Percentiles rank a stretch among this genome's conserved stretches.
Conservation (phyloP, 2,113 vertebrate genomes). For the Murina feae region DNA sequence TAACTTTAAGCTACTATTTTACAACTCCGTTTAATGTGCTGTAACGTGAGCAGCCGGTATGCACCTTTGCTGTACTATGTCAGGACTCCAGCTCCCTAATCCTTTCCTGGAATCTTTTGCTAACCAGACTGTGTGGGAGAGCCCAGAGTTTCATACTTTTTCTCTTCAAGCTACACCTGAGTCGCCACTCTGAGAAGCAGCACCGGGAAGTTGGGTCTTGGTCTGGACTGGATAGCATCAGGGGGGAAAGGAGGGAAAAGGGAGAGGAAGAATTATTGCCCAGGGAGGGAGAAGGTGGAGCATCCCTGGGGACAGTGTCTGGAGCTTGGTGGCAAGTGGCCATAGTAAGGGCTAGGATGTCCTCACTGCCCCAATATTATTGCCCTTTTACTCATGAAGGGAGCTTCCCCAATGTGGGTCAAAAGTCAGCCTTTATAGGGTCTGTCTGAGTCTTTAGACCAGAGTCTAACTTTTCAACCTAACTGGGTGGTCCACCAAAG, state of each 20-base stretch:
- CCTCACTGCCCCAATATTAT: background rate
- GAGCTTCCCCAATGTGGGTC: background rate
- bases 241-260: slow-evolving; percentile 30
- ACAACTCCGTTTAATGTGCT: slow-evolving; percentile 55
- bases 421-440: slow-evolving; percentile 52
- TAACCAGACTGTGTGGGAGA: background rate
- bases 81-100: slow-evolving; percentile 50
- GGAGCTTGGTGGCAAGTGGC: slow-evolving; percentile 20
- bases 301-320: background rate
- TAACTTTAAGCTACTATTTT: slow-evolving; percentile 57
- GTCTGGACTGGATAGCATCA: background rate
- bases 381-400: background rate
- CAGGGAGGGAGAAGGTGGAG: background rate
- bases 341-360: slow-evolving; percentile 40
- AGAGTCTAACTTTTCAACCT: slow-evolving; percentile 47
- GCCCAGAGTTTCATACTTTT: background rate
- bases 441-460: slow-evolving; percentile 48
- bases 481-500: background rate
- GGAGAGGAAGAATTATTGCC: slow-evolving; percentile 38
- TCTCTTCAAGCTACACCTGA: slow-evolving; percentile 40
- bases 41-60: slow-evolving; percentile 60
- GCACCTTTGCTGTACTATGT: slow-evolving; percentile 44
- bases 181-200: background rate
- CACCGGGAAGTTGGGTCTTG: background rate
- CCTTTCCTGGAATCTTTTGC: slow-evolving; percentile 56